Evolutionary conservation across 2,113 vertebrate genomes (phyloP).

Genomic region (Siphamia tubifer): DNA sequence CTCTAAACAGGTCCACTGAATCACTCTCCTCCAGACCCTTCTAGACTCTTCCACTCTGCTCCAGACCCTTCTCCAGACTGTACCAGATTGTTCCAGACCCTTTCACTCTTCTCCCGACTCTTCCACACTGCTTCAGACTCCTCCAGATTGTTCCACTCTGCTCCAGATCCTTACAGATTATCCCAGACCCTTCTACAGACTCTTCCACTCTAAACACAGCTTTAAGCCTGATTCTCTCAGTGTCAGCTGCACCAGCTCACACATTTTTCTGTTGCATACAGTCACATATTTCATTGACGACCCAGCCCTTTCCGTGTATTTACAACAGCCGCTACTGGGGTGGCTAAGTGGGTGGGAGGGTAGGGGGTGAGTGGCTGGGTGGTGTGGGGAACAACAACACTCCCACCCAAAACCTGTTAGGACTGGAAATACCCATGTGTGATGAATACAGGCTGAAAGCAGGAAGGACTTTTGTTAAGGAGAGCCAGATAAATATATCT

Average conservation of each 20-base stretch:
- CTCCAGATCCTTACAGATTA: no score
- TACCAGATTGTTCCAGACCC: no score
- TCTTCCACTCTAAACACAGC: neutral
- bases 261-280: slow-evolving; percentile 69
- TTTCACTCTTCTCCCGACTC: no score
- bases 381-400: slow-evolving; percentile 50
- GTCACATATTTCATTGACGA: slow-evolving; percentile 82
- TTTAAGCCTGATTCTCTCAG: slow-evolving; percentile 81
- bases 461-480: neutral
- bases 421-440: slow-evolving; percentile 58
- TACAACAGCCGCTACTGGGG: slow-evolving; percentile 76
- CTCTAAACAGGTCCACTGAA: no score
- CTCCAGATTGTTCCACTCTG: no score
- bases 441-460: slow-evolving; percentile 8
- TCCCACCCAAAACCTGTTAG: slow-evolving; percentile 37
- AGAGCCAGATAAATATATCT: neutral
- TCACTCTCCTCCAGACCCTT: no score
- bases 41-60: no score
- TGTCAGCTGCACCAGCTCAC: slow-evolving; percentile 54
- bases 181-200: no score
- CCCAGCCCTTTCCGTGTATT: slow-evolving; percentile 93
- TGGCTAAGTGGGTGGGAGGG: no score
- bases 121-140: no score
- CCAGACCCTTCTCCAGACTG: no score
- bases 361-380: no score